Conservation (phyloP, 2,888 invertebrate species). For the Diabrotica balteata region DNA sequence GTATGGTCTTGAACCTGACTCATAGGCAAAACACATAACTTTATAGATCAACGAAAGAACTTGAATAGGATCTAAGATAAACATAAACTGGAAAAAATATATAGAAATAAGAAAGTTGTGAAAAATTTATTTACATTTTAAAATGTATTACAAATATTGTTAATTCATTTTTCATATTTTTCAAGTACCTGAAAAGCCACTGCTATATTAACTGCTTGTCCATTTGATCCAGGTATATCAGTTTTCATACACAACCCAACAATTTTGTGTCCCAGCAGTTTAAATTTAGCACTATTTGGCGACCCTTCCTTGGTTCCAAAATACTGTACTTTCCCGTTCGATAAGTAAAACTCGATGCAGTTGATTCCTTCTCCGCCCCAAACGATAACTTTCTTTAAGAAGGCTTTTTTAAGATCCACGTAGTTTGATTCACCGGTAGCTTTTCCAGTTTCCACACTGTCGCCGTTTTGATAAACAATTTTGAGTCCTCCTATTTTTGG, state of each 20-base stretch:
- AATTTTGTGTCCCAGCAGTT: constrained; percentile 18
- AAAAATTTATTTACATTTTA: no score
- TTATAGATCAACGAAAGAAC: no score
- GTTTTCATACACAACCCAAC: constrained; percentile 8
- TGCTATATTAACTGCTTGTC: constrained; percentile 16
- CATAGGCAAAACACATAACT: no score
- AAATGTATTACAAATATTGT: no score
- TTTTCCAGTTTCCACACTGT: constrained; percentile 8
- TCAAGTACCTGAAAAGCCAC: constrained; percentile 6
- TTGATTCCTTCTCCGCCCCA: constrained; percentile 10
- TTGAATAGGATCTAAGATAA: no score
- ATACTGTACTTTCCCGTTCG: constrained; percentile 5
- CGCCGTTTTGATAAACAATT: constrained; percentile 8
- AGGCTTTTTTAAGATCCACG: constrained; percentile 7
- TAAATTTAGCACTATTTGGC: neutral
- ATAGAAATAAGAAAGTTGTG: no score
- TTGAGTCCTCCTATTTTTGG: constrained; percentile 17
- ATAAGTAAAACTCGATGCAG: constrained; percentile 14
- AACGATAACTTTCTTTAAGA: constrained; percentile 2
- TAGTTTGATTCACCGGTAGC: neutral
- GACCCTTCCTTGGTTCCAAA: neutral
- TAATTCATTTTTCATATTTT: no score
- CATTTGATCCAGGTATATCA: neutral
- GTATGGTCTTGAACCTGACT: no score
- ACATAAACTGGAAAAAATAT: no score